Evolutionary conservation across 2,113 vertebrate species (phyloP).

Genomic region (Tangachromis dhanisi): DNA sequence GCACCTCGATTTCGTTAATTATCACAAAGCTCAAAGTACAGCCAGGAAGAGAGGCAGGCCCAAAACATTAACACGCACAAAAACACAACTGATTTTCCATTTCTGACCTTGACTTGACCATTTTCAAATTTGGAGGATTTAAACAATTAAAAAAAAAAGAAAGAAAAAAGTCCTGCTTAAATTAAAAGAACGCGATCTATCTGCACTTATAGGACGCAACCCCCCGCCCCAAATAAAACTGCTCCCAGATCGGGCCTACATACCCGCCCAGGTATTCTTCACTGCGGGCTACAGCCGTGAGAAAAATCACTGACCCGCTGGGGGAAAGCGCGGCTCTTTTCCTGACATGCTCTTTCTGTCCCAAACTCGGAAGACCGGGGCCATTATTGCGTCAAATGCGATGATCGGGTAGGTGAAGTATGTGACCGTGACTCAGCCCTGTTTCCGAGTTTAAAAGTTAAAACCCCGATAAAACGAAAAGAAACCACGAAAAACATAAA

Average conservation of each 20-base stretch:
- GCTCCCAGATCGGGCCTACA: not conserved
- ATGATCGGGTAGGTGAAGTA: slow-evolving; percentile 13
- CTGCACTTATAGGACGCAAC: not conserved
- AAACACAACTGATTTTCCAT: not conserved
- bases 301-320: not conserved
- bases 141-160: not conserved
- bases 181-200: not conserved
- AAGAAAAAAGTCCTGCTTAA: not conserved
- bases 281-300: not conserved
- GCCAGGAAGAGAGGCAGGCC: not conserved
- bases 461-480: not conserved
- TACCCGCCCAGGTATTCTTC: not conserved
- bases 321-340: not conserved
- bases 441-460: slow-evolving; percentile 23
- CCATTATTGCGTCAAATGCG: slow-evolving; percentile 55
- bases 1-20: not conserved
- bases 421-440: slow-evolving; percentile 67
- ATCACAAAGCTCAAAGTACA: not conserved
- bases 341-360: slow-evolving; percentile 3
- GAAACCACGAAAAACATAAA: not conserved
- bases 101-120: not conserved
- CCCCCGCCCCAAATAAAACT: not conserved
- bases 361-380: slow-evolving; percentile 15
- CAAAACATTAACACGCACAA: not conserved
- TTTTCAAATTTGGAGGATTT: not conserved